phyloP scores from a whole-genome alignment of 92 coral and sea anemone species.

The Phenganax stokvisi region DNA sequence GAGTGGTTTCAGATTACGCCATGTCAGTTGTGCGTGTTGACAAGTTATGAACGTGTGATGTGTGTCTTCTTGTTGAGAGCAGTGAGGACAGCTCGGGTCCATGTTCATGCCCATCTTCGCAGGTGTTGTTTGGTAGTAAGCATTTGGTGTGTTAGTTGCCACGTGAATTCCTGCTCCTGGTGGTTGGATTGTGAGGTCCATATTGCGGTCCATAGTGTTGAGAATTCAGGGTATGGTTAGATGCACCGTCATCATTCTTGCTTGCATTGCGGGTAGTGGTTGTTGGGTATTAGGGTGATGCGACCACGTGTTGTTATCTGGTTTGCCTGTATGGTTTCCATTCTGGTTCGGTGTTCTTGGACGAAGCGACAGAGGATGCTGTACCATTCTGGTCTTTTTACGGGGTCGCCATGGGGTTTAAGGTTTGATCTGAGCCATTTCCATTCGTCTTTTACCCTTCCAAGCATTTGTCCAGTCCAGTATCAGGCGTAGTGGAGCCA shows the following conservation, averaged over 20 bases:
- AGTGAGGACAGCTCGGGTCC: not conserved
- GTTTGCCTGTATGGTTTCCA: too few species aligned
- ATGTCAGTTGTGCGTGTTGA: not conserved
- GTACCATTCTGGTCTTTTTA: not conserved
- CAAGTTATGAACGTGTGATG: not conserved
- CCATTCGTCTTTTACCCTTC: not conserved
- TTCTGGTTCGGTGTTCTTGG: too few species aligned
- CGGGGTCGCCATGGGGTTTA: not conserved
- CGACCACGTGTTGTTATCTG: too few species aligned
- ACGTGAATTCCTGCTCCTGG: not conserved
- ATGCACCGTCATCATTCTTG: not conserved
- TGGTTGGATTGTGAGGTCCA: not conserved
- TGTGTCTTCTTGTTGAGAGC: not conserved
- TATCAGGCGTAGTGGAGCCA: conserved; percentile 18
- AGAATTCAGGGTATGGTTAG: not conserved
- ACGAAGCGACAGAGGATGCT: not conserved
- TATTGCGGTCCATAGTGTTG: not conserved
- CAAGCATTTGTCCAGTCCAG: too few species aligned
- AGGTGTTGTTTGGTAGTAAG: not conserved
- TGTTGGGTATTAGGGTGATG: too few species aligned
- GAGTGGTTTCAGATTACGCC: not conserved
- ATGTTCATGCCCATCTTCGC: not conserved
- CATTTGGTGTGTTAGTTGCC: not conserved
- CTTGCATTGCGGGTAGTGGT: too few species aligned
- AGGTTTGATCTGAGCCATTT: not conserved